These are phyloP conservation scores for Stomatorhinus ivindoensis DNA, from an alignment of 2,113 vertebrate species.

Conservation along the genomic window DNA sequence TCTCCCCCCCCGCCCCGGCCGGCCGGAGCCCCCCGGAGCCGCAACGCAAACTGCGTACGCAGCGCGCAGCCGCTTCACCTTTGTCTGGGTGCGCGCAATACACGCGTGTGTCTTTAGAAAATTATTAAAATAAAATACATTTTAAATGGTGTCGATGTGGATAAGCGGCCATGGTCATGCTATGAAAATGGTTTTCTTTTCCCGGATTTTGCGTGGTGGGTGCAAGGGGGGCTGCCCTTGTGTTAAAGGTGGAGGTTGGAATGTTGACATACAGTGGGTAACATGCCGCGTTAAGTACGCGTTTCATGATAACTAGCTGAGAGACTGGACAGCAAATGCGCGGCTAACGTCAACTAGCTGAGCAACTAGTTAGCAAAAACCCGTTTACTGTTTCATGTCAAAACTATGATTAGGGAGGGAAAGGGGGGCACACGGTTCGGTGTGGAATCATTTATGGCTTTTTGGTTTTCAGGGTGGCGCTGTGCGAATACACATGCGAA, in stretches of 20 bases:
- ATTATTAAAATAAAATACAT: background rate
- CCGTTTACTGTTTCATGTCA: background rate
- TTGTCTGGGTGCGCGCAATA: background rate
- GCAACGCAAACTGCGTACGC: conserved; percentile 44
- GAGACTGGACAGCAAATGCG: background rate
- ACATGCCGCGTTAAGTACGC: background rate
- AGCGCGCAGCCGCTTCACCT: conserved; percentile 31
- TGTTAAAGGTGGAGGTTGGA: conserved; percentile 5
- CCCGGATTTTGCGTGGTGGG: background rate
- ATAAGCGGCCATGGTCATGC: background rate
- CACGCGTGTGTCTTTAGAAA: background rate
- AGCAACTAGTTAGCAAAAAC: background rate
- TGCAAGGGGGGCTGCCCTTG: background rate
- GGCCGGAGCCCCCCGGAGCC: background rate
- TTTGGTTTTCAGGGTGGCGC: background rate
- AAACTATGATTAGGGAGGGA: background rate
- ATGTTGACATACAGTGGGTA: background rate
- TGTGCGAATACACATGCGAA: background rate
- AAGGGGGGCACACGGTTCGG: background rate
- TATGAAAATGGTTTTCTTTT: background rate
- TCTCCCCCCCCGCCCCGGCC: conserved; percentile 29
- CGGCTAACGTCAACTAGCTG: background rate
- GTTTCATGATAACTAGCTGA: background rate
- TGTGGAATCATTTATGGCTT: background rate
- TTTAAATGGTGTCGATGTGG: background rate